Evolutionary conservation across 2,888 invertebrate genomes (phyloP), one percentile per base, ranked within the genome.

Genomic region (Drosophila peninsularis): DNA sequence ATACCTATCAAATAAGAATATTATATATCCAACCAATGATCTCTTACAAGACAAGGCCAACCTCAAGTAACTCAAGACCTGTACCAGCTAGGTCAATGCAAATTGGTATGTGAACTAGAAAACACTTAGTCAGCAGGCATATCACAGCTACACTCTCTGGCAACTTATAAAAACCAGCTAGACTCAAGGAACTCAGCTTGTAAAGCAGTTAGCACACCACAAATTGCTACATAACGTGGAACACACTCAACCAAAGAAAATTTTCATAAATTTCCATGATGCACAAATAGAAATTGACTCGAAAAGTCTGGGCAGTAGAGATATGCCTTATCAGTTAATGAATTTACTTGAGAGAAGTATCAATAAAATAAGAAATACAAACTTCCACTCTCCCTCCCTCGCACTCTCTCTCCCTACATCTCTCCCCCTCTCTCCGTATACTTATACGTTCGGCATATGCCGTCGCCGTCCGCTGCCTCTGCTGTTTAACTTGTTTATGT

Each of bases 401-500:
- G 1, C 17, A 5, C 42, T 44, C 13, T 6, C 21, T 14, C 42
- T 14, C 42, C 3, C 14, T 6, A 6, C 0, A 7, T 0, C 24
- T 9, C 44, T n/a, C 6, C 3, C 5, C 4, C 14, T 7, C 42
- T 21, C 7, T 42, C 13, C 0, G 1, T 7, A 3, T 7, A n/a
- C 14, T 6, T 24, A 27, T 9, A 7, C n/a, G 34, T 34, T 19
- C 1, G 27, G n/a, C 14, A 14, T 24, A 7, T 21, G 24, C 9
- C 14, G 9, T 27, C 1, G 27, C n/a, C 17, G n/a, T 13, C 1
- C 32, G 13, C 32, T 14, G 19, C 19, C 32, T 9, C 7, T 52
- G 27, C 37, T 47, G 52, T 24, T 44, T 66, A 70, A 70, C 60
- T 60, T 76, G 66, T 66, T 75, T 63, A 34, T 62, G 45, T 61